Base-by-base conservation (phyloP, 2,888 invertebrate species). In the Euplagia quadripunctaria region DNA sequence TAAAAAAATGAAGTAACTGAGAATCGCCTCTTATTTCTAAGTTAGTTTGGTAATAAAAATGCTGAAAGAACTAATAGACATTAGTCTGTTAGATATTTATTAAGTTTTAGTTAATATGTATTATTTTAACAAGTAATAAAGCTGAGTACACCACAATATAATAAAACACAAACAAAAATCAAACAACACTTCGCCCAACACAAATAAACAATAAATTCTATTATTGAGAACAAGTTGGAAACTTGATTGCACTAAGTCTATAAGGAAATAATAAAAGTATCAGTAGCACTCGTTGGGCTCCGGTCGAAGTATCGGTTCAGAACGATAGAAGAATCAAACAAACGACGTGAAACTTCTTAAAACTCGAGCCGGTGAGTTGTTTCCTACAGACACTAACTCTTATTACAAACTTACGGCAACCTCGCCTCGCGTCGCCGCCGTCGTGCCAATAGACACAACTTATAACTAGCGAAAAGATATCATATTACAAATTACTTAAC, bases 181-280 rank as follows among this genome's bases (percentile, higher is more conserved):
- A 72, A 82, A 65, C 31, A 79, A 72, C 51, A 77, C 42, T 69
- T 77, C 82, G 76, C 78, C 72, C 74, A 83, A 81, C 76, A 84
- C 81, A 86, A 85, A 84, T 84, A 86, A 87, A 82, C 86, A 85
- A 87, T 86, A 88, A 88, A 87, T 87, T 84, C 82, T 78, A 87
- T 87, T 87, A 87, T 84, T 79, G 84, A 77, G 79, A 85, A 84
- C 84, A 84, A 88, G 86, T 87, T 84, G 75, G 80, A 80, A 88
- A 90, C 83, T 90, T 84, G 87, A 90, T 88, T 88, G 88, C 85
- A 86, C 85, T 84, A 89, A 91, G 87, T 90, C 86, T 83, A 87
- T 88, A 87, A 89, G 88, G 89, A 91, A 92, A 93, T 92, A 94
- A 94, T 93, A 94, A 92, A 93, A 93, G 93, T 92, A 93, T 93